Evolutionary conservation across 2,888 invertebrate species (phyloP), one percentile per base, ranked within the genome.

Genomic region (Gerris lacustris): DNA sequence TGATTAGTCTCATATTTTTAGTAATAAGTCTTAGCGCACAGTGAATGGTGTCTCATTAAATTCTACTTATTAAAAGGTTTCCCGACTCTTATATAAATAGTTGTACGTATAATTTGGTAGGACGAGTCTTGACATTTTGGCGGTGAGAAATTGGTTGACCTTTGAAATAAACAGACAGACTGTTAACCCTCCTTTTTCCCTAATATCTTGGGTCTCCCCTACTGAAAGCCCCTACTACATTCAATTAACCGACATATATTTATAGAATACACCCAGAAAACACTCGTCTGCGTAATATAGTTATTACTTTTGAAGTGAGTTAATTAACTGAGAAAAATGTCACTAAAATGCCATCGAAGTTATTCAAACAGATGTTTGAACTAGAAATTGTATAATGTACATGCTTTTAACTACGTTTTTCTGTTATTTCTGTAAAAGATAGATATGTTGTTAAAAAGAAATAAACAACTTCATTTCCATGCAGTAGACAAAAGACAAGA

Each of bases 41-140:
- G 31, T 31, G 31, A 31, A 31, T 31, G 31, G 31, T 31, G 31
- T 31, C 31, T 31, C 31, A 31, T 31, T 31, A 31, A 31, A 31
- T 31, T 31, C 31, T 31, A 31, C 31, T 31, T 55, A 11, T 55
- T 55, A 15, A 15, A 55, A 55, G 15, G 55, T 1, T 55, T 15
- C 15, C 15, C 9, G 15, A 9, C 55, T 5, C 55, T 55, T 55
- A 15, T 55, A 55, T 11, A 55, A 55, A 55, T 55, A 55, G 55
- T 55, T 55, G 15, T 55, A 11, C 15, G 4, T 31, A 31, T 2
- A 55, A 11, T 55, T 55, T 11, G 55, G 55, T 55, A 15, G 15
- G 55, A 55, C 55, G 15, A 55, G 55, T 55, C 55, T 55, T 55
- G 55, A 55, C 55, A 55, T 55, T 55, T 55, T 55, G 55, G 55